Conservation (phyloP, 92 coral and sea anemone genomes). For the Siderastrea radians region DNA sequence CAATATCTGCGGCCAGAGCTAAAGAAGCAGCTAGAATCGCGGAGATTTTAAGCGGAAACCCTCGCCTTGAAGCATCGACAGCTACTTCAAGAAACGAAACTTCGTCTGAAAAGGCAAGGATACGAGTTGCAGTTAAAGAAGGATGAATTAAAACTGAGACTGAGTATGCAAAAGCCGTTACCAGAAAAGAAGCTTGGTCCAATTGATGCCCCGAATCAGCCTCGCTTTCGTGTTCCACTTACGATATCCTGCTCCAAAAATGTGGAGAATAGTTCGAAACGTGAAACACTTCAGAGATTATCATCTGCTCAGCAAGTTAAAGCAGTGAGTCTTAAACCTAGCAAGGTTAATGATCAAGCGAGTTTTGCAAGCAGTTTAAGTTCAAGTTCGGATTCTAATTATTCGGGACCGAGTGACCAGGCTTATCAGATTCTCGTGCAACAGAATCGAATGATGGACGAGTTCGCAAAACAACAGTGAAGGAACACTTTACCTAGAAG, state of each 20-base stretch:
- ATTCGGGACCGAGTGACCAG: neutral
- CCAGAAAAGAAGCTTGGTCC: conserved; percentile 4
- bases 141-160: neutral
- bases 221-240: neutral
- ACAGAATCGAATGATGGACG: neutral
- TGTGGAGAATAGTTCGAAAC: neutral
- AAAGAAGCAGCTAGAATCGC: neutral
- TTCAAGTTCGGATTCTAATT: neutral
- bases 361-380: too few relatives aligned
- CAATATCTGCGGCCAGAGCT: neutral
- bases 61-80: neutral
- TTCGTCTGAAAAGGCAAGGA: neutral
- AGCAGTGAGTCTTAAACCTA: too few relatives aligned
- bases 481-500: conserved; percentile 24
- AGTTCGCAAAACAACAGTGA: conserved; percentile 17
- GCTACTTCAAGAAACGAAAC: neutral
- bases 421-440: neutral
- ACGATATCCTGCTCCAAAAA: neutral
- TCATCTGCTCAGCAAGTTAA: too few relatives aligned
- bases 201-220: neutral
- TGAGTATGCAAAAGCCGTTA: neutral
- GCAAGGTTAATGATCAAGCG: neutral
- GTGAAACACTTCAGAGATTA: neutral
- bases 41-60: neutral
- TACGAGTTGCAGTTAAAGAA: neutral